phyloP scores from a whole-genome alignment of 2,797 vertebrate genomes.

The Periophthalmus magnuspinnatus region DNA sequence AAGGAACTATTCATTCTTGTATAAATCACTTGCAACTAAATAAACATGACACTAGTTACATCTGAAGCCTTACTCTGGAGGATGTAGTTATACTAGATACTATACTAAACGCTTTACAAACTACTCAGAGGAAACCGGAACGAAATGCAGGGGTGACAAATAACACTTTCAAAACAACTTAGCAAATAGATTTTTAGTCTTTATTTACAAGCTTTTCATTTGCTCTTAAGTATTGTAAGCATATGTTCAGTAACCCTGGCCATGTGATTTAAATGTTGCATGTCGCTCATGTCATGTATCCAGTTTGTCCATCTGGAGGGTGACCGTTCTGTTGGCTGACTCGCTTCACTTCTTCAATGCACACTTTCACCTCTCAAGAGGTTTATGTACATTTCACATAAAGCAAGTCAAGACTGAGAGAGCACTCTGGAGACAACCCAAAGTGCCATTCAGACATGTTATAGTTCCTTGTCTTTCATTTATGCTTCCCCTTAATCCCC shows the following conservation, averaged over 20 bases:
- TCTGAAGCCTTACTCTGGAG: no score
- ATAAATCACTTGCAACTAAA: no score
- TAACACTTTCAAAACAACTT: conserved; percentile 39
- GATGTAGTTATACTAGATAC: neutral
- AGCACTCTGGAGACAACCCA: conserved; percentile 58
- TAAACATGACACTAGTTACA: no score
- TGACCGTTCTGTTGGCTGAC: conserved; percentile 57
- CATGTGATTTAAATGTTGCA: conserved; percentile 68
- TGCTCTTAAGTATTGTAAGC: conserved; percentile 90
- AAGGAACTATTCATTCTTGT: neutral
- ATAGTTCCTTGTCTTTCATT: conserved; percentile 57
- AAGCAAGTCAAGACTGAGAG: conserved; percentile 69
- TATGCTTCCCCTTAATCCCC: conserved; percentile 71
- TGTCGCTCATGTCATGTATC: conserved; percentile 65
- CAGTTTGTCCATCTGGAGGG: conserved; percentile 61
- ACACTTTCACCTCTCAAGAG: conserved; percentile 58
- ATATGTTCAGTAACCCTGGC: conserved; percentile 77
- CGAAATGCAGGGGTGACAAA: neutral
- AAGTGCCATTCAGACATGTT: conserved; percentile 53
- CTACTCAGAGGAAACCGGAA: neutral
- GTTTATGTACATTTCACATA: conserved; percentile 65
- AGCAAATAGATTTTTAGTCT: conserved; percentile 79
- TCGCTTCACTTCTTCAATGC: conserved; percentile 62
- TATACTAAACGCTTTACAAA: neutral
- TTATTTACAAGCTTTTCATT: conserved; percentile 98